These are phyloP conservation scores for Galerucella calmariensis DNA, from an alignment of 2,888 invertebrate species.

Conservation along the genomic window DNA sequence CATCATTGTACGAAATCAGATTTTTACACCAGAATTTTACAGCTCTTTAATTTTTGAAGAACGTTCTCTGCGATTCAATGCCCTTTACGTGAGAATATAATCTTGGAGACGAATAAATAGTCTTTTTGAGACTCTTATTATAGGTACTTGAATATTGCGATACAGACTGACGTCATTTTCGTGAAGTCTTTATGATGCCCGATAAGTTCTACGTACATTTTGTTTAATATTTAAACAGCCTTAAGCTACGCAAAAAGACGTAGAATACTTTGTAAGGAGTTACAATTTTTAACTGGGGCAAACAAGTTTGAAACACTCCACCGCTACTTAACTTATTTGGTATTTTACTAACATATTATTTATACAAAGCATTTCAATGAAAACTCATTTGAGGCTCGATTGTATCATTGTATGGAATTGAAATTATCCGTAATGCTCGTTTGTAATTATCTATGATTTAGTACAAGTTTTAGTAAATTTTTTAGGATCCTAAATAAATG, in stretches of 20 bases:
- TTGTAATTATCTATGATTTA: no score
- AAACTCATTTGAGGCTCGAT: no score
- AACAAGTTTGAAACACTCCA: no score
- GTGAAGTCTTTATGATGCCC: neutral
- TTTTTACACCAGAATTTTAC: constrained; percentile 56
- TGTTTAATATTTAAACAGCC: constrained; percentile 5
- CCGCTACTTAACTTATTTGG: no score
- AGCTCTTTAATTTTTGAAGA: constrained; percentile 53
- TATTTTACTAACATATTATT: no score
- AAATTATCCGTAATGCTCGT: no score
- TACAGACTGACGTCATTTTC: neutral
- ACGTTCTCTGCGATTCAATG: constrained; percentile 39
- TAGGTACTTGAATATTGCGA: constrained; percentile 18
- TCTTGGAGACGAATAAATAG: constrained; percentile 28
- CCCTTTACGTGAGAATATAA: constrained; percentile 38
- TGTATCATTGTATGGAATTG: no score
- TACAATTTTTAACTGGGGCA: neutral
- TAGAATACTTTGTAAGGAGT: neutral
- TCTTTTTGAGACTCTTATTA: constrained; percentile 22
- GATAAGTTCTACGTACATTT: constrained; percentile 2
- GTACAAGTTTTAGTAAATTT: no score
- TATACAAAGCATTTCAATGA: no score
- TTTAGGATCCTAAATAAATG: no score
- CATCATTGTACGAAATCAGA: constrained; percentile 56
- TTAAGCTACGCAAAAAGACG: neutral